Conservation (phyloP, 2,888 invertebrate species). For the Drosophila eohydei region DNA sequence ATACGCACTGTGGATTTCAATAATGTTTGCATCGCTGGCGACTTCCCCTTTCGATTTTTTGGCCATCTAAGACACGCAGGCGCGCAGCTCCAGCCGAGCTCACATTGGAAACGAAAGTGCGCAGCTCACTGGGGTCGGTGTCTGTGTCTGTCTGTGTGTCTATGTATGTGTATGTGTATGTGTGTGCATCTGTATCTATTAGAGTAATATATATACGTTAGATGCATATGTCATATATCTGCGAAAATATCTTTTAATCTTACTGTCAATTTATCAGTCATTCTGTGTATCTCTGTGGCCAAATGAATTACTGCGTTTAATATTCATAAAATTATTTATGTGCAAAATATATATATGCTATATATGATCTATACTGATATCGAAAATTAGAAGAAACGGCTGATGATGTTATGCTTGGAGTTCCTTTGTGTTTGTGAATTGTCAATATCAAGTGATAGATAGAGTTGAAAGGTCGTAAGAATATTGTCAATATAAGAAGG, state of each 20-base stretch:
- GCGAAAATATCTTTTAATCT: neutral
- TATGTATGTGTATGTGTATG: too few relatives aligned
- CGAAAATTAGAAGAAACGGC: neutral
- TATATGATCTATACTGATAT: neutral
- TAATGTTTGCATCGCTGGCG: slow-evolving; percentile 46
- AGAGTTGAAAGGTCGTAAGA: too few relatives aligned
- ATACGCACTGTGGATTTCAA: slow-evolving; percentile 64
- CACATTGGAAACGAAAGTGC: slow-evolving; percentile 22
- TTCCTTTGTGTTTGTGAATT: too few relatives aligned
- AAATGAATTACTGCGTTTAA: slow-evolving; percentile 52
- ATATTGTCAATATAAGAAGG: too few relatives aligned
- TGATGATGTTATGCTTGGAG: too few relatives aligned
- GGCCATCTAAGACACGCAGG: slow-evolving; percentile 49
- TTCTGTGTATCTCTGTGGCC: neutral
- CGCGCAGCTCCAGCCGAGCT: slow-evolving; percentile 12
- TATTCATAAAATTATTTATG: slow-evolving; percentile 70
- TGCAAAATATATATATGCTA: too few relatives aligned
- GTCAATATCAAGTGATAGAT: neutral
- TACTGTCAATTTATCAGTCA: neutral
- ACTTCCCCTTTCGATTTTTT: slow-evolving; percentile 73
- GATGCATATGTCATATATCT: neutral
- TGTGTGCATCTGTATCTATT: too few relatives aligned
- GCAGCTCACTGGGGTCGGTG: slow-evolving; percentile 20
- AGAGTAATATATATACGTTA: neutral
- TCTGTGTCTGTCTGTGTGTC: slow-evolving; percentile 29